These are phyloP conservation scores for Plagodis dolabraria DNA, from an alignment of 2,888 invertebrate genomes.

Conservation along the genomic window DNA sequence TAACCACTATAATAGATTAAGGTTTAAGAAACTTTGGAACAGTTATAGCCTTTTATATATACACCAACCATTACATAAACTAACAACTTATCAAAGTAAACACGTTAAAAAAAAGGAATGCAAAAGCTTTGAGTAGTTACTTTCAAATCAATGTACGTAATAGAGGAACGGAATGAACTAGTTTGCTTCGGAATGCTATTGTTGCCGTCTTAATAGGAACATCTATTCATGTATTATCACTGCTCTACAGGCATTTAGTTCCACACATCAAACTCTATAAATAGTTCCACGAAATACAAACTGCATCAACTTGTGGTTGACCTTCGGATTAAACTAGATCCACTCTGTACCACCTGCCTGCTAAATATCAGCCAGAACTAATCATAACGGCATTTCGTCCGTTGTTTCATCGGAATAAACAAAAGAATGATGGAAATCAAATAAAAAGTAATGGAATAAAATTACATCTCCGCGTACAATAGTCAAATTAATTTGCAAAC, in stretches of 20 bases:
- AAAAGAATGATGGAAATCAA: conserved; percentile 43
- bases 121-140: conserved; percentile 44
- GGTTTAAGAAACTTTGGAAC: conserved; percentile 53
- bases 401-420: conserved; percentile 35
- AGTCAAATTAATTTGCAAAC: conserved; percentile 40
- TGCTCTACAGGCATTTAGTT: conserved; percentile 11
- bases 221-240: conserved; percentile 11
- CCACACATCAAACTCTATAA: conserved; percentile 13
- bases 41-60: conserved; percentile 50
- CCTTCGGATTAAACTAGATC: conserved; percentile 23
- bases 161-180: conserved; percentile 14
- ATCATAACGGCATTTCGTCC: conserved; percentile 37
- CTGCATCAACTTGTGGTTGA: conserved; percentile 18
- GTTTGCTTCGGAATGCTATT: conserved; percentile 25
- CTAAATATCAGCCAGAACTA: conserved; percentile 33
- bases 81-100: conserved; percentile 42
- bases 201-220: conserved; percentile 13
- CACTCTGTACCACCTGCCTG: conserved; percentile 23
- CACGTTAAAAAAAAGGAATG: conserved; percentile 39
- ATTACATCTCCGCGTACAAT: conserved; percentile 37
- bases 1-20: conserved; percentile 60
- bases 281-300: conserved; percentile 15
- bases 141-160: conserved; percentile 44
- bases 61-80: conserved; percentile 53
- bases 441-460: conserved; percentile 44